Evolutionary conservation across 2,888 invertebrate genomes (phyloP).

Genomic region (Dasysyrphus albostriatus): DNA sequence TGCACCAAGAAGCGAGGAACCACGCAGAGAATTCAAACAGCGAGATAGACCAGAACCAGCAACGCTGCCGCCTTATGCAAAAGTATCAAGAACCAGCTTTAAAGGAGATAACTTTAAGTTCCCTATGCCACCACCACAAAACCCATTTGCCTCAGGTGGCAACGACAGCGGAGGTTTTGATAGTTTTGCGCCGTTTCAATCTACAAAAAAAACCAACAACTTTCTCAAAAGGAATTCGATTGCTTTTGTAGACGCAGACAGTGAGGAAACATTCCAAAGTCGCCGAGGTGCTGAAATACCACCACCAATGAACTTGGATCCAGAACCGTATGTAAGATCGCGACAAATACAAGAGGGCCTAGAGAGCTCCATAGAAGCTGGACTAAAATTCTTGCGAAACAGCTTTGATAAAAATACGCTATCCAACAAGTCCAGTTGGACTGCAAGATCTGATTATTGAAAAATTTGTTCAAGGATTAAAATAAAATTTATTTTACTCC

Average conservation of each 20-base stretch:
- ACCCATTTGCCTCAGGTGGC: background rate
- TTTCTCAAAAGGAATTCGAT: conserved; percentile 44
- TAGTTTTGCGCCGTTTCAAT: conserved; percentile 58
- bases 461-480: conserved; percentile 8
- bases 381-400: conserved; percentile 85
- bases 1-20: conserved; percentile 86
- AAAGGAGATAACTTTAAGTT: conserved; percentile 32
- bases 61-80: background rate
- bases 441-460: conserved; percentile 82
- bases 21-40: conserved; percentile 34
- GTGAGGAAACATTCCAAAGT: conserved; percentile 33
- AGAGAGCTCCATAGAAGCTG: conserved; percentile 85
- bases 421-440: conserved; percentile 82
- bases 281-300: conserved; percentile 86
- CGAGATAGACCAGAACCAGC: background rate
- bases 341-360: conserved; percentile 80
- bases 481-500: conserved; percentile 32
- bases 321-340: conserved; percentile 77
- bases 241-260: conserved; percentile 8
- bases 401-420: conserved; percentile 84
- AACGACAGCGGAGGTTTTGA: background rate
- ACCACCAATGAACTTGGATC: conserved; percentile 87
- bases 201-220: conserved; percentile 50
- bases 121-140: conserved; percentile 65
- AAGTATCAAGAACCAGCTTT: conserved; percentile 54